Evolutionary conservation across 2,888 invertebrate genomes (phyloP).

Genomic region (Drosophila crucigera): DNA sequence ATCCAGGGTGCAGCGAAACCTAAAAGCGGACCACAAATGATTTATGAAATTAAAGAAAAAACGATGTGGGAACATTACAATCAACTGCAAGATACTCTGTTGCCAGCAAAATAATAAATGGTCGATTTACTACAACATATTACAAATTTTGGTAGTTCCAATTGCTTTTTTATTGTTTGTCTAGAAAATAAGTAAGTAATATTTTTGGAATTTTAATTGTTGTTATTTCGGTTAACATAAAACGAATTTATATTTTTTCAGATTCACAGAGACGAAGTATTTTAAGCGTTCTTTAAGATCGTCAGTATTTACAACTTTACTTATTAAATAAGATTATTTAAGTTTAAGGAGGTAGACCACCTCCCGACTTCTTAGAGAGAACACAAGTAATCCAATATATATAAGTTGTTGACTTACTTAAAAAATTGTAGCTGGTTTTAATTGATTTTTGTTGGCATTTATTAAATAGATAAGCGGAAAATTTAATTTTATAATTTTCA

Average conservation of each 20-base stretch:
- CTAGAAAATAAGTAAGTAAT: no score
- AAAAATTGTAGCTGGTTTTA: no score
- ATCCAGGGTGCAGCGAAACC: constrained; percentile 12
- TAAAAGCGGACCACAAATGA: not conserved
- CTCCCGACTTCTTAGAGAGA: not conserved
- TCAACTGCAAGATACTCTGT: not conserved
- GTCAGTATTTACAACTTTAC: not conserved
- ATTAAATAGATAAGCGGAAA: not conserved
- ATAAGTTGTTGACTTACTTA: no score
- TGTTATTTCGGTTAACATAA: no score
- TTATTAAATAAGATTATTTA: not conserved
- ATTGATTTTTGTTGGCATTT: no score
- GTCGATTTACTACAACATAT: not conserved
- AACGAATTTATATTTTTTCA: no score
- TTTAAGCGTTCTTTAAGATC: not conserved
- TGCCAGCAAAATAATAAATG: not conserved
- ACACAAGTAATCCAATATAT: not conserved
- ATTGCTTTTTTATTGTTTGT: not conserved
- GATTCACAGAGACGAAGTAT: no score
- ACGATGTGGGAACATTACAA: not conserved
- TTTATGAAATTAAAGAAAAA: not conserved
- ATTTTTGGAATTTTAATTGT: no score
- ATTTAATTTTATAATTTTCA: not conserved
- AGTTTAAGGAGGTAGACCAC: not conserved
- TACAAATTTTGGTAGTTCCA: not conserved